Base-by-base conservation (phyloP, 2,797 vertebrate species). In the Coracias cyanogaster region DNA sequence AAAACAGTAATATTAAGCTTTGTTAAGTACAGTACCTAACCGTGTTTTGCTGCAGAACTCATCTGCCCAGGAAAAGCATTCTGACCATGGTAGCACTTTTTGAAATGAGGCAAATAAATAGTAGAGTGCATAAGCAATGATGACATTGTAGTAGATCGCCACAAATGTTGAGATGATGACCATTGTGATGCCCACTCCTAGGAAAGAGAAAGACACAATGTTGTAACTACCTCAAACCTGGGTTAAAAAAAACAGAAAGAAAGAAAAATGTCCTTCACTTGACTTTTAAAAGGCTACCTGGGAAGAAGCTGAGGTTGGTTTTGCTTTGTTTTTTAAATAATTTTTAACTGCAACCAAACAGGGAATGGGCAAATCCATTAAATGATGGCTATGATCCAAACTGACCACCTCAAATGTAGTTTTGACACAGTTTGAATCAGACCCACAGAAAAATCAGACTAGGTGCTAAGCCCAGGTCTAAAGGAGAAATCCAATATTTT, bases 101-200 rank as follows among this genome's bases (percentile, higher is more conserved):
- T 98, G 99, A 98, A 99, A 99, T 19, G 99, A 99, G 78, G 99
- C 99, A 92, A 99, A 99, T 82, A 99, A 96, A 97, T 99, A 99
- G 97, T 99, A 99, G 85, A 99, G 97, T 25, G 99, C 98, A 81
- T 99, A 99, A 89, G 98, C 98, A 31, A 99, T 98, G 96, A 99
- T 99, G 86, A 99, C 98, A 2, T 99, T 99, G 89, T 99, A 99
- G 96, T 99, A 99, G 82, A 99, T 97, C 0, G 98, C 86, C 67
- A 99, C 98, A 52, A 99, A 97, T 1, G 98, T 87, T 76, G 98
- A 99, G 93, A 99, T 98, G 84, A 99, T 49, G 73, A 99, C 98
- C 98, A 99, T 99, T 1, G 98, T 98, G 85, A 99, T 39, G 21
- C 99, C 99, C 77, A 99, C 98, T 97, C 99, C 99, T 99, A 95